Evolutionary conservation across 2,888 invertebrate genomes (phyloP), one percentile per base, ranked within the genome.

Genomic region (Nezara viridula): DNA sequence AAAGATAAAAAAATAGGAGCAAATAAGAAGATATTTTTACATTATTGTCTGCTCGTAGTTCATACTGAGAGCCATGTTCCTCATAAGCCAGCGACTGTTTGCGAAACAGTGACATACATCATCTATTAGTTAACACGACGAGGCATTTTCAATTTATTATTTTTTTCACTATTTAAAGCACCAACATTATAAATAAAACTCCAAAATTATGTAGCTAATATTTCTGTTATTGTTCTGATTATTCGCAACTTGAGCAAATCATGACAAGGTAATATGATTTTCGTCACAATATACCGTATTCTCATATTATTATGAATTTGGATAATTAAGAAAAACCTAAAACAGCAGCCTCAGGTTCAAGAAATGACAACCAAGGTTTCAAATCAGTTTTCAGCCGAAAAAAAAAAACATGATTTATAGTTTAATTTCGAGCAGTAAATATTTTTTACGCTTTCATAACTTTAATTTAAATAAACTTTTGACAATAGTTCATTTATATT

Each of bases 41-140:
- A 90, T 90, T 90, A 90, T 90, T 90, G 60, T 90, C 89, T 40
- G 86, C 73, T 85, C 90, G 90, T 24, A 90, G 90, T 66, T 90
- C 90, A 66, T 89, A 90, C 77, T 89, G 90, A 40, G 90, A 90
- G 73, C 90, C 90, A 47, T 89, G 89, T 52, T 90, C 90, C 86
- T 90, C 90, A 87, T 89, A 52, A 50, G 89, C 89, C 86, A 89
- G 89, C 37, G 89, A 89, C 89, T 90, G 81, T 52, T 49, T 49
- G 89, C 88, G 85, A 49, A 73, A 86, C 86, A 89, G 86, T 89
- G 77, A 88, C 40, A 89, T 47, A 89, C 52, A 50, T 77, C 12
- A 37, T 81, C 81, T 47, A 81, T 81, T 81, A 81, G n/a, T 44
- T 16, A 81, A n/a, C 14, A 81, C 19, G 66, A 73, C 27, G 32